Conservation (phyloP, 92 coral and sea anemone genomes). For the Actinostola sp. region DNA sequence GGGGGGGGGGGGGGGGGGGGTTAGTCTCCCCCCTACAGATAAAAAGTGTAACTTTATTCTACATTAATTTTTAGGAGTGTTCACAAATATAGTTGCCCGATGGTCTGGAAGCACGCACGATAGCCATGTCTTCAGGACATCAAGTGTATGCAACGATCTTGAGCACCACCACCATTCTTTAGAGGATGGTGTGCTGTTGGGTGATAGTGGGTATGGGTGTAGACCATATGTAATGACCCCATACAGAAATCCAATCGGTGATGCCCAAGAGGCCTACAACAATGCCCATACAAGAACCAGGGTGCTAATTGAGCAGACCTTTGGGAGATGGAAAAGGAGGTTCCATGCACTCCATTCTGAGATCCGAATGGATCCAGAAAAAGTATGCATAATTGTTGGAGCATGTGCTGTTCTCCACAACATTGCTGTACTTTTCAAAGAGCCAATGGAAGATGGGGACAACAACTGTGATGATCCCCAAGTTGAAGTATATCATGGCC, state of each 20-base stretch:
- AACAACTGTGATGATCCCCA: conserved; percentile 17
- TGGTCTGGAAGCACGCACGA: no score
- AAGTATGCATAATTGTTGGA: conserved; percentile 54
- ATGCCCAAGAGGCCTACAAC: conserved; percentile 54
- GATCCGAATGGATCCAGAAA: conserved; percentile 66
- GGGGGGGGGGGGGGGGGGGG: no score
- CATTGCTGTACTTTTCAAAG: conserved; percentile 44
- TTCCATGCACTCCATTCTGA: conserved; percentile 61
- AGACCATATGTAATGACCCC: conserved; percentile 70
- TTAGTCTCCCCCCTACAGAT: background rate
- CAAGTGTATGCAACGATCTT: conserved; percentile 29
- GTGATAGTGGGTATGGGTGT: conserved; percentile 65
- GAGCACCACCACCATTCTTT: conserved; percentile 40
- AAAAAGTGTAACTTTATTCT: background rate
- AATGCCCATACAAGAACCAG: conserved; percentile 59
- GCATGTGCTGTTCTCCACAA: conserved; percentile 70
- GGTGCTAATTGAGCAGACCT: conserved; percentile 64
- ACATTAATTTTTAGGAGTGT: conserved; percentile 43
- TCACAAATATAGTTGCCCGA: conserved; percentile 61
- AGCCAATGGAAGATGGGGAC: conserved; percentile 41
- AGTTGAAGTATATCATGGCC: conserved; percentile 45
- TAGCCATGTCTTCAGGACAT: no score
- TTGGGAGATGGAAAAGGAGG: conserved; percentile 57
- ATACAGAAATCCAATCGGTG: conserved; percentile 49
- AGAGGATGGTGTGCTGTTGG: conserved; percentile 63